Percentiles rank a stretch among this genome's conserved stretches.
phyloP scores from a whole-genome alignment of 92 coral and sea anemone genomes.

The Hydrozoanthus gracilis region DNA sequence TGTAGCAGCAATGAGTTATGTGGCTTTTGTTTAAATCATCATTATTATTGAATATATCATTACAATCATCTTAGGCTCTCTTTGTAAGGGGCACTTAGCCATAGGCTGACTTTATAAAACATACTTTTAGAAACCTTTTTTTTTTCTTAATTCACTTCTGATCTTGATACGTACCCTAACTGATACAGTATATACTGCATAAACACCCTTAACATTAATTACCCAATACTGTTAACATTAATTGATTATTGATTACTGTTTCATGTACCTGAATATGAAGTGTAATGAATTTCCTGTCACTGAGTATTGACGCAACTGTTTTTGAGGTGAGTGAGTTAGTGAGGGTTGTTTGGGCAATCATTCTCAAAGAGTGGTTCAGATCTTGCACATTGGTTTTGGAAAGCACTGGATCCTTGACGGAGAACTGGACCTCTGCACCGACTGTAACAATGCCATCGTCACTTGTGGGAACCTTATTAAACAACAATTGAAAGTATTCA shows the following conservation, averaged over 20 bases:
- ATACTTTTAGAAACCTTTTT: not conserved
- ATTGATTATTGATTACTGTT: not conserved
- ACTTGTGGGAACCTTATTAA: constrained; percentile 73
- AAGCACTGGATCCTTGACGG: constrained; percentile 81
- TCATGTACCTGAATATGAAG: constrained; percentile 76
- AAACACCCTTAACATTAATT: not conserved
- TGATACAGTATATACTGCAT: not conserved
- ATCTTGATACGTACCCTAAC: too few relatives aligned
- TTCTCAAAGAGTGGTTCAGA: constrained; percentile 87
- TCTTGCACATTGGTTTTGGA: constrained; percentile 88
- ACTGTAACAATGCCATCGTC: constrained; percentile 89
- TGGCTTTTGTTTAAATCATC: too few relatives aligned
- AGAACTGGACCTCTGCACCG: constrained; percentile 95
- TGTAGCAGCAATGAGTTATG: too few relatives aligned
- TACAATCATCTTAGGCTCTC: too few relatives aligned
- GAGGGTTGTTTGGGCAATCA: constrained; percentile 91
- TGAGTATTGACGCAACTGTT: constrained; percentile 77
- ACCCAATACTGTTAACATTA: too few relatives aligned
- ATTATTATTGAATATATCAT: too few relatives aligned
- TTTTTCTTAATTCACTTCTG: too few relatives aligned
- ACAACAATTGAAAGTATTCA: not conserved
- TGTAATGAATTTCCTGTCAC: constrained; percentile 82
- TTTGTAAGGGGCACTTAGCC: too few relatives aligned
- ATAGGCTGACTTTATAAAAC: too few relatives aligned
- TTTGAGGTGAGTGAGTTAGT: constrained; percentile 75